Evolutionary conservation across 30 jellyfish, hydroid and myxozoan genomes (phyloP).

Genomic region (Aurelia sp.): DNA sequence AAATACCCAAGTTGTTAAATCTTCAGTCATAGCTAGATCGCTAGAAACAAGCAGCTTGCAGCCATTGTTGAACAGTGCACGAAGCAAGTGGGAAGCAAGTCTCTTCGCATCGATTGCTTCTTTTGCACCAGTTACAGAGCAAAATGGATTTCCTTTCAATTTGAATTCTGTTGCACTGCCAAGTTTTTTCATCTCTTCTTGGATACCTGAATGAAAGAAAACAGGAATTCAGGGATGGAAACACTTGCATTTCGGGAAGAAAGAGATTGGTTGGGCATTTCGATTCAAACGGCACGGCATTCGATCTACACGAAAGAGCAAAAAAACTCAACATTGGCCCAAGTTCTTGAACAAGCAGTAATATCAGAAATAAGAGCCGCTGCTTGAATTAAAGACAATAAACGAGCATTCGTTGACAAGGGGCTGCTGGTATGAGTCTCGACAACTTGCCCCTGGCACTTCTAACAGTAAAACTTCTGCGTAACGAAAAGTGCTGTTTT

Average conservation of each 20-base stretch:
- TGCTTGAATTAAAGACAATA: too few relatives aligned
- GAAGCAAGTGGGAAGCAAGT: conserved; percentile 29
- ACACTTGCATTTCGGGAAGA: background rate
- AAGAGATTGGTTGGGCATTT: background rate
- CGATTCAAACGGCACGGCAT: background rate
- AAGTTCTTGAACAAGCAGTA: too few relatives aligned
- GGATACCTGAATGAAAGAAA: conserved; percentile 32
- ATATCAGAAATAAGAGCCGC: too few relatives aligned
- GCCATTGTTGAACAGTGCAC: conserved; percentile 21
- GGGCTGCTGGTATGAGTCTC: too few relatives aligned
- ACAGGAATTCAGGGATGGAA: background rate
- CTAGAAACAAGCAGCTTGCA: conserved; percentile 50
- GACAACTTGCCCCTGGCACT: too few relatives aligned
- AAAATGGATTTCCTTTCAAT: conserved; percentile 48
- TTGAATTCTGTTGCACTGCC: conserved; percentile 58
- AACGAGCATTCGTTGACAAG: too few relatives aligned
- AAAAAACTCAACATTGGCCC: too few relatives aligned
- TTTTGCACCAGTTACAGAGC: background rate
- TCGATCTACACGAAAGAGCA: too few relatives aligned
- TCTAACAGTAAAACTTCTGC: too few relatives aligned
- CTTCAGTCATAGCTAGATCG: conserved; percentile 22
- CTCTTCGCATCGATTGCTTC: conserved; percentile 12
- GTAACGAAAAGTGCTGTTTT: too few relatives aligned
- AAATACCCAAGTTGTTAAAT: conserved; percentile 60
- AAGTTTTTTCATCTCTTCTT: conserved; percentile 12